A percentile compares a stretch with the other conserved stretches of the same genome.
Conservation (phyloP, 1,140 invertebrate species). For the Bombus pascuorum region DNA sequence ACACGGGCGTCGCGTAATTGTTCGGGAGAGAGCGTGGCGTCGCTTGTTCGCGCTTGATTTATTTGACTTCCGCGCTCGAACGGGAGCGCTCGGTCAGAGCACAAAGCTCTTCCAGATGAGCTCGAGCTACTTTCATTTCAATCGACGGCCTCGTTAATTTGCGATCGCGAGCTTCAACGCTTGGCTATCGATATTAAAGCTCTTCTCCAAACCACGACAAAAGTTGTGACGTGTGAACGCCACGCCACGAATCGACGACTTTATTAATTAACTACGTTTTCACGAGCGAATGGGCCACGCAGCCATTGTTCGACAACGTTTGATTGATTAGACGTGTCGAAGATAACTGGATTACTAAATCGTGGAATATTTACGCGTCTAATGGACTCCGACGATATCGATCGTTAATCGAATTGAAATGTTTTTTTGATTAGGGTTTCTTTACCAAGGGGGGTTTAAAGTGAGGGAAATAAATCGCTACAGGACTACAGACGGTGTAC, state of each 20-base stretch:
- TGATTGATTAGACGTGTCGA: neutral
- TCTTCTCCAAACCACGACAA: neutral
- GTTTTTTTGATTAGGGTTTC: neutral
- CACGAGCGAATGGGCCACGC: no score
- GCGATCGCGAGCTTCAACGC: neutral
- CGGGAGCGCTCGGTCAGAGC: neutral
- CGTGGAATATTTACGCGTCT: neutral
- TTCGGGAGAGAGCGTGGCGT: slow-evolving; percentile 17
- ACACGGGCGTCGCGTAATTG: slow-evolving; percentile 59
- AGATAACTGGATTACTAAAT: neutral
- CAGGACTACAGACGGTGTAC: neutral
- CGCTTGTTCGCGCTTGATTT: slow-evolving; percentile 55
- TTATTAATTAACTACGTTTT: slow-evolving; percentile 24
- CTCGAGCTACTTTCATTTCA: slow-evolving; percentile 34
- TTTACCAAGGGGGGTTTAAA: neutral
- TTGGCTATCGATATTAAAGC: slow-evolving; percentile 13
- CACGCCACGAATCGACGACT: neutral
- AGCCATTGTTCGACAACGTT: neutral
- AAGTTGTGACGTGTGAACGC: neutral
- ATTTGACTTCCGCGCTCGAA: slow-evolving; percentile 50
- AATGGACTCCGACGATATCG: no score
- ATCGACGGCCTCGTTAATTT: slow-evolving; percentile 31
- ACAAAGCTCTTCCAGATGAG: slow-evolving; percentile 31
- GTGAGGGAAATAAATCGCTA: neutral
- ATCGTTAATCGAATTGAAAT: neutral